phyloP scores from a whole-genome alignment of 2,797 vertebrate genomes.

The Rhynchotus rufescens region DNA sequence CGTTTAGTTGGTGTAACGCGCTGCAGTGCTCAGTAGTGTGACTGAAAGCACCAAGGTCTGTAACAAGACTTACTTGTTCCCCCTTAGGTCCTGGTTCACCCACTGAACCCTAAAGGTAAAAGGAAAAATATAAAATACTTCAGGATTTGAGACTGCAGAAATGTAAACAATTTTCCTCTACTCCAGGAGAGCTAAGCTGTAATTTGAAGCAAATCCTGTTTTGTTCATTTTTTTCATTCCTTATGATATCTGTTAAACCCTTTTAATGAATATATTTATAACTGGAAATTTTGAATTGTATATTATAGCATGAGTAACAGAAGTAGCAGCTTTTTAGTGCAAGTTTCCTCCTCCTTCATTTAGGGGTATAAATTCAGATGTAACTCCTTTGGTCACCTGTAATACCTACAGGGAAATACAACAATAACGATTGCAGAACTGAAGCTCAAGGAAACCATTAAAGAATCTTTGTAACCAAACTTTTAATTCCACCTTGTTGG shows the following conservation, averaged over 20 bases:
- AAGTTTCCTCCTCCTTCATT: neutral
- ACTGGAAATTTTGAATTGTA: neutral
- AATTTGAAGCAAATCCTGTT: neutral
- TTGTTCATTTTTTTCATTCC: neutral
- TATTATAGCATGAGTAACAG: neutral
- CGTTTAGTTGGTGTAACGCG: neutral
- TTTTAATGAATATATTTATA: neutral
- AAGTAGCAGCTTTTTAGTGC: neutral
- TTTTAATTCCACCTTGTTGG: neutral
- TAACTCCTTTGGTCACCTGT: too few relatives aligned
- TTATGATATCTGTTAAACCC: neutral
- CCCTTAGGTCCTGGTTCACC: slow-evolving; percentile 93
- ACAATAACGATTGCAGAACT: neutral
- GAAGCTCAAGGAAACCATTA: neutral
- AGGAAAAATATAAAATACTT: neutral
- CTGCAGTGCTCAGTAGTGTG: neutral
- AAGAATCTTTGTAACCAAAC: neutral
- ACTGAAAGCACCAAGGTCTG: neutral
- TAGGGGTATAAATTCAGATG: neutral
- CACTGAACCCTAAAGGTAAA: slow-evolving; percentile 84
- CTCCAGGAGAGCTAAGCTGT: neutral
- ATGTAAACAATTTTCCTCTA: neutral
- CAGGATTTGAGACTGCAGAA: neutral
- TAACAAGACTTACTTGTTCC: slow-evolving; percentile 86
- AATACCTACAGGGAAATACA: neutral